These are phyloP conservation scores for Rugalucina vietnamica DNA, from an alignment of 2,888 invertebrate species.

Conservation along the genomic window DNA sequence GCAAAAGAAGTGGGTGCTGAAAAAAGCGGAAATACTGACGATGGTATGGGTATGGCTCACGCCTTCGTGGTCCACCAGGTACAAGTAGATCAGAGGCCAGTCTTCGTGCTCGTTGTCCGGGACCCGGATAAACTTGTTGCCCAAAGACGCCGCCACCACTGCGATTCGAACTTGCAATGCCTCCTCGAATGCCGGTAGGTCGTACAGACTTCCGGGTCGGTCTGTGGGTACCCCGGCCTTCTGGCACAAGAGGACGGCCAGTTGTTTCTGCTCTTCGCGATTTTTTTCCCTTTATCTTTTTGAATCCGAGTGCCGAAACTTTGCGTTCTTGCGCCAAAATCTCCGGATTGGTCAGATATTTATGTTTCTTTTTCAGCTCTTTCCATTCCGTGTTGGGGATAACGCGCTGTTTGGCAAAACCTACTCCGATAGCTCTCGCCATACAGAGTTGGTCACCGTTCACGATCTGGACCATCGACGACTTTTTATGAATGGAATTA, in stretches of 20 bases:
- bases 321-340: background rate
- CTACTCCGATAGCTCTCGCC: constrained; percentile 20
- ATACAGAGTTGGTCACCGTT: constrained; percentile 25
- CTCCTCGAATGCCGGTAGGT: constrained; percentile 16
- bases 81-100: constrained; percentile 5
- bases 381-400: constrained; percentile 1
- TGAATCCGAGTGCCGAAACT: background rate
- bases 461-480: constrained; percentile 11
- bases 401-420: background rate
- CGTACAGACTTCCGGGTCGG: background rate
- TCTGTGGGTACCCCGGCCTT: constrained; percentile 20
- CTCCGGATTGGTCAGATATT: background rate
- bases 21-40: constrained; percentile 17
- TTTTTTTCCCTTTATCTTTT: background rate
- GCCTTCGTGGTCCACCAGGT: constrained; percentile 23
- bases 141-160: constrained; percentile 26
- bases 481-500: constrained; percentile 25
- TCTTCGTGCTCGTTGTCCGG: constrained; percentile 7
- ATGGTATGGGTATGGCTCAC: constrained; percentile 20
- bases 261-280: background rate
- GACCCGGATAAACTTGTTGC: constrained; percentile 5
- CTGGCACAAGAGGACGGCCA: constrained; percentile 4
- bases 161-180: constrained; percentile 13
- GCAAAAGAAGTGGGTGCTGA: constrained; percentile 19
- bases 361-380: background rate